Evolutionary conservation across 2,113 vertebrate genomes (phyloP).

Genomic region (Melanerpes aurifrons): DNA sequence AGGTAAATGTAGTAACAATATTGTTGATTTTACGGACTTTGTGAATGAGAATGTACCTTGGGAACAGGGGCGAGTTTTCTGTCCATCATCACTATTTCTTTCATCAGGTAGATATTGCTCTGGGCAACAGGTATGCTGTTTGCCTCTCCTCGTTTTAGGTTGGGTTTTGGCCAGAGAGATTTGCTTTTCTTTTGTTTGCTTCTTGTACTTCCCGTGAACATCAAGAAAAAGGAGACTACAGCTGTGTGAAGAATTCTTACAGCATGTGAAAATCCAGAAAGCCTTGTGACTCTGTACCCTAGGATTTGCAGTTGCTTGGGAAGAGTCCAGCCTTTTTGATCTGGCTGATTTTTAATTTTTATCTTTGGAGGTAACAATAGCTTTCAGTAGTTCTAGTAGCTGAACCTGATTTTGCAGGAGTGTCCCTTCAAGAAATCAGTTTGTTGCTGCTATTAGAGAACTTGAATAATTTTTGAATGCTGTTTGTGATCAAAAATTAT

Average conservation of each 20-base stretch:
- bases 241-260: not conserved
- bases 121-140: conserved; percentile 44
- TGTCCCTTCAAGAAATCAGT: not conserved
- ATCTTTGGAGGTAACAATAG: not conserved
- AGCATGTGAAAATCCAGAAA: not conserved
- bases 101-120: conserved; percentile 64
- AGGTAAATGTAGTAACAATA: conserved; percentile 42
- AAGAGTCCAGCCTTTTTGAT: not conserved
- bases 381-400: not conserved
- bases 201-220: conserved; percentile 11
- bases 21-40: conserved; percentile 64
- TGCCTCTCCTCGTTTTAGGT: conserved; percentile 43
- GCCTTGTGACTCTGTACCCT: not conserved
- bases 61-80: conserved; percentile 68
- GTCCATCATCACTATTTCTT: conserved; percentile 66
- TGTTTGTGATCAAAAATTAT: not conserved
- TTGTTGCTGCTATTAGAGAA: not conserved
- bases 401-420: not conserved
- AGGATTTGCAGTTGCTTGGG: not conserved
- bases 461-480: conserved; percentile 14
- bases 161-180: not conserved
- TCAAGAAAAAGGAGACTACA: not conserved
- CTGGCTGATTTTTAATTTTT: not conserved
- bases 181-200: conserved; percentile 44
- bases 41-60: conserved; percentile 60